Base-by-base conservation (phyloP, 2,888 invertebrate genomes). In the Andrena trimmerana region DNA sequence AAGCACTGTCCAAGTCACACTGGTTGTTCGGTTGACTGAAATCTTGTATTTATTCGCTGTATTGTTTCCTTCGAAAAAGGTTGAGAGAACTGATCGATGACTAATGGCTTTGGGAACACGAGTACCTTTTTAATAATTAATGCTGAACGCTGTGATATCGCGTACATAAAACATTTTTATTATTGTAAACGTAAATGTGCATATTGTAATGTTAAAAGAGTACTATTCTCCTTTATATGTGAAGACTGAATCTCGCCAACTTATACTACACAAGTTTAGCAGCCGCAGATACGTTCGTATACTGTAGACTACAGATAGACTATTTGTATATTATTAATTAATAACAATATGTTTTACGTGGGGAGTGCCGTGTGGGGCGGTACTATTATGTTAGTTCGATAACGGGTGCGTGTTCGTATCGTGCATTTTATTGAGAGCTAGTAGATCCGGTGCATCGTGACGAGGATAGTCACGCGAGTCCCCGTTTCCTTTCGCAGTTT, bases 91-190 rank as follows among this genome's bases (percentile, higher is more conserved):
- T 74, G 70, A 57, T 72, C 60, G 63, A 79, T 62, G 72, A 85
- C 42, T 69, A 85, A 83, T 82, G 85, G 80, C 80, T 75, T 81
- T 83, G 86, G 83, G 85, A 83, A 89, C 82, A 84, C 83, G 81
- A 88, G 90, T 89, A 90, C 88, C 90, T 90, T 90, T 84, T 88
- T 90, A 86, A 89, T 86, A 81, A 89, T 90, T 90, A 90, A 90
- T 91, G 93, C 93, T 93, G 92, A 94, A 91, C 91, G 92, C 94
- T 94, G 94, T 93, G 94, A 94, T 94, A 93, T 94, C 92, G 91
- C 93, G 93, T 93, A 93, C 92, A 90, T 91, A 88, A 87, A 57
- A 87, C 87, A 82, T 89, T 90, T 87, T 88, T 89, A 89, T 91
- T 89, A 91, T 92, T 89, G 85, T 91, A 93, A 92, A 91, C 89